A percentile compares a stretch with the other conserved stretches of the same genome.
phyloP scores from a whole-genome alignment of 2,113 vertebrate species.

The Hypanus sabinus region DNA sequence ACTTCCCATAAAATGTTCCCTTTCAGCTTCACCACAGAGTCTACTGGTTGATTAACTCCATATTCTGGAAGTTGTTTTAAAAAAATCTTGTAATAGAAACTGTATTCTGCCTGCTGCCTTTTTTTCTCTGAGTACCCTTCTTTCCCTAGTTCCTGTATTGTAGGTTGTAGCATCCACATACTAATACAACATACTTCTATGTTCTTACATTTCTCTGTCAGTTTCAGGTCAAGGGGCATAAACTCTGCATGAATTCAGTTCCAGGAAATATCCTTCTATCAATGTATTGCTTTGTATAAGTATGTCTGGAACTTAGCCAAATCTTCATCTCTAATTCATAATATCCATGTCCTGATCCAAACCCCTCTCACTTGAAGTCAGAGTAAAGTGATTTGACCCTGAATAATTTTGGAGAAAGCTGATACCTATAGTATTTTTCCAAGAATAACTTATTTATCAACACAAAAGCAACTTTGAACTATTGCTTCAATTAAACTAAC shows the following conservation, averaged over 20 bases:
- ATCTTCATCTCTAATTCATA: not conserved
- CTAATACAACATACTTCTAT: not conserved
- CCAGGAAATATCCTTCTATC: not conserved
- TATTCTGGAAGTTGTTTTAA: too few relatives aligned
- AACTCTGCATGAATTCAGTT: not conserved
- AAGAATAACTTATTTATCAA: not conserved
- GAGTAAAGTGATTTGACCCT: not conserved
- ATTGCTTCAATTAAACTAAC: not conserved
- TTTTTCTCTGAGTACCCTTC: not conserved
- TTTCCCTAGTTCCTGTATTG: not conserved
- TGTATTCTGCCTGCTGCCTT: not conserved
- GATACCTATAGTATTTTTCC: not conserved
- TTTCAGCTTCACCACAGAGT: too few relatives aligned
- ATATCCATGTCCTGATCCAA: not conserved
- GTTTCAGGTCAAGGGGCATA: not conserved
- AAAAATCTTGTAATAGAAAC: too few relatives aligned
- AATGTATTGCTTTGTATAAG: not conserved
- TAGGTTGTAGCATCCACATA: not conserved
- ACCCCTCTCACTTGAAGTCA: not conserved
- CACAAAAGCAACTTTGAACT: too few relatives aligned
- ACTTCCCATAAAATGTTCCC: not conserved
- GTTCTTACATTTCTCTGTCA: not conserved
- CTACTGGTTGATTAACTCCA: too few relatives aligned
- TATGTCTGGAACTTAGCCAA: not conserved
- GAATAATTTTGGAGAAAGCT: not conserved